phyloP scores from a whole-genome alignment of 2,797 vertebrate species.

The Monodelphis domestica region DNA sequence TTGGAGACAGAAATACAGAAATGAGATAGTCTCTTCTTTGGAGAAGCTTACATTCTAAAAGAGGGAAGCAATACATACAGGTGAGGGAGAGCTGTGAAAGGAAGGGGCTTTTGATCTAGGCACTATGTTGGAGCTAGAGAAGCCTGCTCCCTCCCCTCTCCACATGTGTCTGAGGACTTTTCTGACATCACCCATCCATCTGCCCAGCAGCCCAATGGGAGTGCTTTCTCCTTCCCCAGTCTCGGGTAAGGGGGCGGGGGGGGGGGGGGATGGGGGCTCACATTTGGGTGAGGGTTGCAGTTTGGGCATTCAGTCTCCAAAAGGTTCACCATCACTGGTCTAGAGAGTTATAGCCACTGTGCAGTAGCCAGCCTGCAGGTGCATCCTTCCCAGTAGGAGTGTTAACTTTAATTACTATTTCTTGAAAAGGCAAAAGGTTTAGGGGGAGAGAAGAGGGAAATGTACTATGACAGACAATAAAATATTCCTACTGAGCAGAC shows the following conservation, averaged over 20 bases:
- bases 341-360: neutral
- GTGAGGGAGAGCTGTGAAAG: neutral
- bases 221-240: too few species aligned
- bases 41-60: neutral
- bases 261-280: too few species aligned
- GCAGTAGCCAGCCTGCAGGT: too few species aligned
- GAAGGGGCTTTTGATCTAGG: neutral
- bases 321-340: too few species aligned
- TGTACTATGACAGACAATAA: neutral
- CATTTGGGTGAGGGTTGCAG: too few species aligned
- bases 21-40: neutral
- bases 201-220: too few species aligned
- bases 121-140: too few species aligned
- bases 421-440: neutral
- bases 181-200: too few species aligned
- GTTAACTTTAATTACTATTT: neutral
- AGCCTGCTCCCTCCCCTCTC: too few species aligned
- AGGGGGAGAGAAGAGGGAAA: neutral
- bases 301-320: too few species aligned
- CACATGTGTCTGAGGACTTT: too few species aligned
- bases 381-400: neutral
- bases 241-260: too few species aligned
- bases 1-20: neutral
- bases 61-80: neutral
- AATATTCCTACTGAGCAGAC: neutral